phyloP scores from a whole-genome alignment of 2,797 vertebrate species.

The Betta splendens region DNA sequence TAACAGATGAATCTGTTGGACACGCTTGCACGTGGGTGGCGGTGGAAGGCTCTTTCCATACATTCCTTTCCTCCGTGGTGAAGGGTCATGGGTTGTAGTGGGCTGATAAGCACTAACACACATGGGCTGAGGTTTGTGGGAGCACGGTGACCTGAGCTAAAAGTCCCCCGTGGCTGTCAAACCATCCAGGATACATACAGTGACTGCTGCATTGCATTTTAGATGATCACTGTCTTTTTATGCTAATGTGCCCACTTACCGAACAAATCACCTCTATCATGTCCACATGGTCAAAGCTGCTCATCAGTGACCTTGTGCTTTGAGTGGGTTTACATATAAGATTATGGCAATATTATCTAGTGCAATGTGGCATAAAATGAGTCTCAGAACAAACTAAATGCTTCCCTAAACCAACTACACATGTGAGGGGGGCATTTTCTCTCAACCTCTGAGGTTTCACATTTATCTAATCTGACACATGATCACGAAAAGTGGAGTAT shows the following conservation, averaged over 20 bases:
- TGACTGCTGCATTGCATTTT: conserved; percentile 12
- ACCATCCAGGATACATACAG: conserved; percentile 37
- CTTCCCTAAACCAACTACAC: no score
- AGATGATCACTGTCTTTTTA: conserved; percentile 10
- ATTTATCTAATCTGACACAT: conserved; percentile 6
- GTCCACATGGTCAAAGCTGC: conserved; percentile 13
- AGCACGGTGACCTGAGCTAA: conserved; percentile 29
- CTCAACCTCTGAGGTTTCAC: background rate
- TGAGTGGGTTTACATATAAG: conserved; percentile 6
- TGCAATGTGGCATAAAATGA: conserved; percentile 25
- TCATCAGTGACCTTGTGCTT: conserved; percentile 9
- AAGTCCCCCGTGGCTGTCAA: conserved; percentile 55
- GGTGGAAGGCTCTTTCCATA: conserved; percentile 22
- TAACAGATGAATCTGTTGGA: no score
- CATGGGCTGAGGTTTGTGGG: conserved; percentile 38
- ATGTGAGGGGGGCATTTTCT: background rate
- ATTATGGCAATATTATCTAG: background rate
- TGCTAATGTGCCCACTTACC: background rate
- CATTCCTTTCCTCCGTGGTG: conserved; percentile 8
- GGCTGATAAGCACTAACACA: conserved; percentile 19
- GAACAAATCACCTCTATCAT: conserved; percentile 9
- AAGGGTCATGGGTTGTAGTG: conserved; percentile 26
- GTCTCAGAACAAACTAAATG: no score
- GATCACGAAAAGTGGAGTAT: conserved; percentile 1
- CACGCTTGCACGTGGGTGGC: conserved; percentile 16